Conservation (phyloP, 2,888 invertebrate genomes). For the Drosophila pseudotalamancana region DNA sequence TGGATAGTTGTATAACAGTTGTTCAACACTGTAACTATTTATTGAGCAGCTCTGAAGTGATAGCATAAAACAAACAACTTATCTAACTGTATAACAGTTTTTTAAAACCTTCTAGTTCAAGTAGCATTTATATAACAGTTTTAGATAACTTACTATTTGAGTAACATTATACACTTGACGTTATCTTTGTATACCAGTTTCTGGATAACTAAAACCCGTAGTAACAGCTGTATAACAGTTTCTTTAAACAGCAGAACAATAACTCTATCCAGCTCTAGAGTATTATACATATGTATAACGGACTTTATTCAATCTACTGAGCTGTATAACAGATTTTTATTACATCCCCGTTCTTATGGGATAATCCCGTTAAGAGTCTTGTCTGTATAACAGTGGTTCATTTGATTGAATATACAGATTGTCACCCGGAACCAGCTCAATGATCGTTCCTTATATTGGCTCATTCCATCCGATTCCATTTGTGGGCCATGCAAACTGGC, state of each 20-base stretch:
- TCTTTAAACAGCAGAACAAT: fast-evolving
- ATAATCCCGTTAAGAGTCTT: no score
- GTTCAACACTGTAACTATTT: no score
- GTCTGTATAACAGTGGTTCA: neutral
- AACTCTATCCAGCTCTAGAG: neutral
- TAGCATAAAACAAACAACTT: no score
- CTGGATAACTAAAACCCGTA: no score
- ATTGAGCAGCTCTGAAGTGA: no score
- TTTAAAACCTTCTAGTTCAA: neutral
- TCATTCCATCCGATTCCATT: slow-evolving; percentile 21
- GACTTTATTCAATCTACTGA: no score
- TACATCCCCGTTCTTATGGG: no score
- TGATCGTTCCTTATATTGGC: slow-evolving; percentile 6
- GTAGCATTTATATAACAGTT: neutral
- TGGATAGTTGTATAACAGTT: neutral
- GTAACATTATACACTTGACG: neutral
- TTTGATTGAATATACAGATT: neutral
- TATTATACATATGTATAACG: no score
- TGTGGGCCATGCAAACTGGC: slow-evolving; percentile 30
- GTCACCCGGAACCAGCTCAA: neutral
- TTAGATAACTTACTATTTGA: neutral
- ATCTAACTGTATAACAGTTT: neutral
- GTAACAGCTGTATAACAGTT: neutral
- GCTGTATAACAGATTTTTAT: neutral
- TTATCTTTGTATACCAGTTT: neutral